Evolutionary conservation across 2,797 vertebrate genomes (phyloP).

Genomic region (Galaxias olidus): DNA sequence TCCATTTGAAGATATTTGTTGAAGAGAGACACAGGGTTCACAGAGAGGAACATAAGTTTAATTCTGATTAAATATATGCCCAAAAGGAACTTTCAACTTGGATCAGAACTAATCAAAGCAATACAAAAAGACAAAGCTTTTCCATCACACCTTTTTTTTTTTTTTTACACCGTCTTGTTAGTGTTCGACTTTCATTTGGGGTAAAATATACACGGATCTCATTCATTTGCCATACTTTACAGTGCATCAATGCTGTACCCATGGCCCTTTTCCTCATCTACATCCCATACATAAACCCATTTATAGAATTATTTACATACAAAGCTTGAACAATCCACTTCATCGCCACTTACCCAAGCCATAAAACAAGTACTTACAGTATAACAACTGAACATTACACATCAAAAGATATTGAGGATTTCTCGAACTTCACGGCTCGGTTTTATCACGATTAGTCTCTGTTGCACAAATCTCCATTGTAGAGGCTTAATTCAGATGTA

Average conservation of each 20-base stretch:
- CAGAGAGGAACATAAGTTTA: slow-evolving; percentile 80
- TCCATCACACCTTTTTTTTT: slow-evolving; percentile 53
- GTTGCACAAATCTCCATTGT: slow-evolving; percentile 18
- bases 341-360: slow-evolving; percentile 36
- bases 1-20: neutral
- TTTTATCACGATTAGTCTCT: slow-evolving; percentile 32
- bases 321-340: slow-evolving; percentile 55
- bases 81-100: slow-evolving; percentile 68
- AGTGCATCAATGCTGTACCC: slow-evolving; percentile 63
- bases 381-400: slow-evolving; percentile 40
- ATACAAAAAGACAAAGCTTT: slow-evolving; percentile 64
- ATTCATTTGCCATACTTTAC: slow-evolving; percentile 65
- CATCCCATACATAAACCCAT: slow-evolving; percentile 65
- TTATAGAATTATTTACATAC: slow-evolving; percentile 74
- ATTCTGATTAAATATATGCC: slow-evolving; percentile 81
- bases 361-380: slow-evolving; percentile 30
- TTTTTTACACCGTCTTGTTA: slow-evolving; percentile 50
- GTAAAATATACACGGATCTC: slow-evolving; percentile 58
- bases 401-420: slow-evolving; percentile 33
- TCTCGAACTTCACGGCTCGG: slow-evolving; percentile 24
- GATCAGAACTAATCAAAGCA: slow-evolving; percentile 67
- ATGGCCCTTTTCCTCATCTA: slow-evolving; percentile 54
- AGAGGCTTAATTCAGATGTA: too few relatives aligned
- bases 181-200: slow-evolving; percentile 58
- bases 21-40: slow-evolving; percentile 32